Conservation (phyloP, 2,888 invertebrate species). For the Stegana nigrithorax region DNA sequence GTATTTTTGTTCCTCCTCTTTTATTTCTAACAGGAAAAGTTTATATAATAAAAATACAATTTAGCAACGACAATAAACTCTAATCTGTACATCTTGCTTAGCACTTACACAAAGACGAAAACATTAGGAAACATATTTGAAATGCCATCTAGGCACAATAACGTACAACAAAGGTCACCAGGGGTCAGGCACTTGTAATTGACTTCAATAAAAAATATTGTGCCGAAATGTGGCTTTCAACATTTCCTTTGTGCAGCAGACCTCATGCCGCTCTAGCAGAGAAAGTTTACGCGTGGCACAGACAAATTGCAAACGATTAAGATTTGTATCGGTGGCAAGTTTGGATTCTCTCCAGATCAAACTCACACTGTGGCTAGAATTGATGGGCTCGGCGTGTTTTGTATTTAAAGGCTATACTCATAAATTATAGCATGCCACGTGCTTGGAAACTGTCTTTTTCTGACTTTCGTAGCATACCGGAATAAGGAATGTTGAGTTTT, state of each 20-base stretch:
- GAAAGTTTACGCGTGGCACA: constrained; percentile 9
- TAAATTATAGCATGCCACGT: too few species aligned
- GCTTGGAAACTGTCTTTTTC: too few species aligned
- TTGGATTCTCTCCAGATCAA: neutral
- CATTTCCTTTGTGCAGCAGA: too few species aligned
- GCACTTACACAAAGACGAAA: neutral
- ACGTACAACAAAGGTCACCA: too few species aligned
- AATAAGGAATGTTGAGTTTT: too few species aligned
- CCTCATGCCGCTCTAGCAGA: neutral
- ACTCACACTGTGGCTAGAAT: constrained; percentile 12
- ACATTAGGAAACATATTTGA: neutral
- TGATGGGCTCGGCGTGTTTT: constrained; percentile 9
- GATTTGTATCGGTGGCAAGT: constrained; percentile 43
- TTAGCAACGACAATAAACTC: constrained; percentile 18
- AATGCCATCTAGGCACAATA: neutral
- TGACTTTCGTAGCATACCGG: too few species aligned
- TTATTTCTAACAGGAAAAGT: too few species aligned
- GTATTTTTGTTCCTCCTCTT: too few species aligned
- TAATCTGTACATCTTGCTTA: neutral
- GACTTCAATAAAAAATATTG: too few species aligned
- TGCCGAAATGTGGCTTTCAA: too few species aligned
- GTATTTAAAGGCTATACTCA: too few species aligned
- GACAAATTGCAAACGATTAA: constrained; percentile 54
- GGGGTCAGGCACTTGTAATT: too few species aligned
- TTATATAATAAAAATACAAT: constrained; percentile 33